Evolutionary conservation across 1,140 invertebrate species (phyloP), one percentile per base, ranked within the genome.

Genomic region (Steinernema khuongi): DNA sequence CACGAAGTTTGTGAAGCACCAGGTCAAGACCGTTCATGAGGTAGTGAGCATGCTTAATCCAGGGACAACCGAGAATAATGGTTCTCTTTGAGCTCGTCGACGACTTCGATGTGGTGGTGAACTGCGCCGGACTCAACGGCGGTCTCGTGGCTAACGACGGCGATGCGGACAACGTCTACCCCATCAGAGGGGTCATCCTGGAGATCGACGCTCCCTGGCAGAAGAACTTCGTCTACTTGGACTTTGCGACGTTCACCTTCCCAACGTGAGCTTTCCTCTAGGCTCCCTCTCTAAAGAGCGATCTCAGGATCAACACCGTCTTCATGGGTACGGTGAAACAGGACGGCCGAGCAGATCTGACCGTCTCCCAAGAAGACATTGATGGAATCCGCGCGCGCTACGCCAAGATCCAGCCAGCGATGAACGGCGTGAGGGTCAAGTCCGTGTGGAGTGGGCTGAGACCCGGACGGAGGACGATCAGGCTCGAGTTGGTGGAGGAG

Each of bases 321-420:
- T 88, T 92, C 36, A 83, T 93, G 22, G 92, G 92, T 0, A 91
- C 91, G 1, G 92, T 91, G 0, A 88, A 90, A 73, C 90, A 92
- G 84, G 86, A 88, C 77, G 85, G 87, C 67, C 88, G 92, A 82
- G 91, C 88, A 80, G 90, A 90, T 81, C 81, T 81, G 0, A 80
- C 83, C 2, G 77, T 89, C 0, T 85, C 87, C 74, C 77, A 83
- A 0, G 74, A 87, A 31, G 91, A 92, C 78, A 88, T 86, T 0
- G 80, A 88, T 36, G 88, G 89, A 36, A 91, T 92, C 77, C 77
- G 87, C 18, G 80, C 88, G 1, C 89, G 90, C 19, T 92, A 91
- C 74, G 78, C 77, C 4, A 77, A 86, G 28, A 84, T 91, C 0
- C 74, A 90, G 50, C 91, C 91, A 1, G 86, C 87, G 1, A 78